These are phyloP conservation scores for Temnothorax ravouxi DNA, from an alignment of 2,888 invertebrate species.

Conservation along the genomic window DNA sequence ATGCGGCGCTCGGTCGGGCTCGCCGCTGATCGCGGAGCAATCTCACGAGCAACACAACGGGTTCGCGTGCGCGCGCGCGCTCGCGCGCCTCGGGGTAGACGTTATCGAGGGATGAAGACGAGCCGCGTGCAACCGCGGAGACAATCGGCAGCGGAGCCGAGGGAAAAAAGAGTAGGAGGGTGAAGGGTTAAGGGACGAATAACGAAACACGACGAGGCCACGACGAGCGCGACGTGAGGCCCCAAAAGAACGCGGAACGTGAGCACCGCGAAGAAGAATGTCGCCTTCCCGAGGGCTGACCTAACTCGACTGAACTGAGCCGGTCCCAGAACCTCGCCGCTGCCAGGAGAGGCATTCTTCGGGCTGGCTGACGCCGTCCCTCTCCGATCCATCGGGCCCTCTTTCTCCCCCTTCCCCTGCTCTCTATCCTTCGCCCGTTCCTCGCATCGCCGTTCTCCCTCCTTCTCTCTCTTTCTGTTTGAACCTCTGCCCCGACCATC, in stretches of 20 bases:
- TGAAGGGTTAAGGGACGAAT: constrained; percentile 4
- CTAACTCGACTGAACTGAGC: constrained; percentile 84
- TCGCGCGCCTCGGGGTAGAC: constrained; percentile 16
- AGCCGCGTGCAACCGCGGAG: background rate
- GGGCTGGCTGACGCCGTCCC: constrained; percentile 80
- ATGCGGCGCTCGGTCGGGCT: constrained; percentile 69
- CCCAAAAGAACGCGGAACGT: constrained; percentile 71
- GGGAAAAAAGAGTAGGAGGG: background rate
- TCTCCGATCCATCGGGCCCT: constrained; percentile 84
- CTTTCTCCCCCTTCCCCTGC: constrained; percentile 62
- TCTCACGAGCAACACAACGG: constrained; percentile 45
- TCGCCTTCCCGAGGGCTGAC: constrained; percentile 84
- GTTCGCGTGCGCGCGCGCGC: constrained; percentile 47
- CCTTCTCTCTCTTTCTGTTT: constrained; percentile 52
- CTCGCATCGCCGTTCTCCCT: constrained; percentile 1
- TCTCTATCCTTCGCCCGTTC: constrained; percentile 50
- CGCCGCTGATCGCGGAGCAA: constrained; percentile 61
- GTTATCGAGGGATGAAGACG: constrained; percentile 41
- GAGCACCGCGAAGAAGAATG: constrained; percentile 67
- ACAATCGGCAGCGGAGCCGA: background rate
- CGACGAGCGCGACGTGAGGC: constrained; percentile 71
- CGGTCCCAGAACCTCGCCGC: constrained; percentile 77
- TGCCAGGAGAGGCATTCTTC: constrained; percentile 81
- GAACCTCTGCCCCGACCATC: constrained; percentile 12
- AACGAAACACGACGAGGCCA: constrained; percentile 70